phyloP scores from a whole-genome alignment of 2,113 vertebrate species.

The Barnardius zonarius region DNA sequence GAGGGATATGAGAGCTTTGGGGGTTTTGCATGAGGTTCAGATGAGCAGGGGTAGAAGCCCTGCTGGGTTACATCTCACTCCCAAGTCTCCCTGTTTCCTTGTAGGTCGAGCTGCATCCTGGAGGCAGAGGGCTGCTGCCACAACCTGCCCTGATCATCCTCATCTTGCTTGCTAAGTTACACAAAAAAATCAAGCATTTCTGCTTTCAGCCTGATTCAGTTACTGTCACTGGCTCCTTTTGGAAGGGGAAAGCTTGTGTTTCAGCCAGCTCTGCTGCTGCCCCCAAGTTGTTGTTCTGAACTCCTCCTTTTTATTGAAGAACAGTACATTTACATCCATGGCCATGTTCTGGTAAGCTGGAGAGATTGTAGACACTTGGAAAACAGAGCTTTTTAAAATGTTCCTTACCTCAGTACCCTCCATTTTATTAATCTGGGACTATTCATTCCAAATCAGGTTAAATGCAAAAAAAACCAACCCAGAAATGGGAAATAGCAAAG shows the following conservation, averaged over 20 bases:
- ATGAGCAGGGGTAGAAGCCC: accelerated
- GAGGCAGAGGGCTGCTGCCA: background rate
- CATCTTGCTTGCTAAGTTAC: background rate
- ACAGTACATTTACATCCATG: background rate
- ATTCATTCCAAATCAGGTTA: background rate
- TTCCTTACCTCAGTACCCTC: background rate
- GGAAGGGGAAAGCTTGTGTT: background rate
- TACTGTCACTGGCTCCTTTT: background rate
- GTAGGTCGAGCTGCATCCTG: background rate
- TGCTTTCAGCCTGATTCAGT: background rate
- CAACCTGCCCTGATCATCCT: background rate
- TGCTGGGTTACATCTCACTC: background rate
- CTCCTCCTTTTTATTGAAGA: background rate
- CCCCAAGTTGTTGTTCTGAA: background rate
- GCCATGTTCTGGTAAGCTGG: background rate
- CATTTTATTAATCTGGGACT: background rate
- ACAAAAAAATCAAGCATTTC: background rate
- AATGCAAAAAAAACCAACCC: background rate
- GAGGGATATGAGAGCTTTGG: background rate
- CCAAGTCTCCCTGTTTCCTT: background rate
- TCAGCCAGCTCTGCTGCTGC: background rate
- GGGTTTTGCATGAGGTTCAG: background rate
- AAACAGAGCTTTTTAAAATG: background rate
- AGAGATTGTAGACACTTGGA: background rate
- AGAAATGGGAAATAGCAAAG: background rate